Percentiles rank a stretch among this genome's conserved stretches.
phyloP scores from a whole-genome alignment of 2,797 vertebrate genomes.

The Lerista edwardsae region DNA sequence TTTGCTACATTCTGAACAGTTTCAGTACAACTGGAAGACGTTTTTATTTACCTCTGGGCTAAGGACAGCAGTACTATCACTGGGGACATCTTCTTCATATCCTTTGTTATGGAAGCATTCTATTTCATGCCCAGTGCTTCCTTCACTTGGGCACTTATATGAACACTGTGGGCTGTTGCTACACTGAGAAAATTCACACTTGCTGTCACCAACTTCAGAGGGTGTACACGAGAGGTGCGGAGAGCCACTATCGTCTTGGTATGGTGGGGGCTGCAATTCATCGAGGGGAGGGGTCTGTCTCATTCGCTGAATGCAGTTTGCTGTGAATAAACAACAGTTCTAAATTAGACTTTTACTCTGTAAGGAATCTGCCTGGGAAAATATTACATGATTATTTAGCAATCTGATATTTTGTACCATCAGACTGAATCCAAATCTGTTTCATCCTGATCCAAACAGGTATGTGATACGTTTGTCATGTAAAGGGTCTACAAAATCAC shows the following conservation, averaged over 20 bases:
- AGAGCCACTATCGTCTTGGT: constrained; percentile 95
- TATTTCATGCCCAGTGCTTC: constrained; percentile 86
- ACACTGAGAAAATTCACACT: constrained; percentile 90
- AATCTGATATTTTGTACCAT: constrained; percentile 26
- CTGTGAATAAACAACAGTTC: constrained; percentile 77
- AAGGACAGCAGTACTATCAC: constrained; percentile 94
- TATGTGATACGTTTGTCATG: neutral
- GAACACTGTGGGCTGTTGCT: constrained; percentile 92
- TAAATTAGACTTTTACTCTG: constrained; percentile 42
- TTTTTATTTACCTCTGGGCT: constrained; percentile 89
- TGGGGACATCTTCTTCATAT: constrained; percentile 95
- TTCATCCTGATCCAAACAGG: neutral
- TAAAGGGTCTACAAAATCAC: neutral
- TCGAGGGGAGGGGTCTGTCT: constrained; percentile 93
- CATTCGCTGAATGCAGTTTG: constrained; percentile 97
- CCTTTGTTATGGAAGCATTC: constrained; percentile 94
- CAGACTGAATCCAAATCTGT: constrained; percentile 16
- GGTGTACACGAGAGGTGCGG: constrained; percentile 92
- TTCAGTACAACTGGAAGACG: neutral
- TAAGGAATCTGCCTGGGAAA: neutral
- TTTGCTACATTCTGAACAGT: neutral
- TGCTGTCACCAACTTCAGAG: constrained; percentile 91
- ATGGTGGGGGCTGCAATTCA: constrained; percentile 94
- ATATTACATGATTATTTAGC: constrained; percentile 21
- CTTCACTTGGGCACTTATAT: constrained; percentile 92